Percentiles rank a stretch among this genome's conserved stretches.
phyloP scores from a whole-genome alignment of 2,888 invertebrate genomes.

The Rhingia rostrata region DNA sequence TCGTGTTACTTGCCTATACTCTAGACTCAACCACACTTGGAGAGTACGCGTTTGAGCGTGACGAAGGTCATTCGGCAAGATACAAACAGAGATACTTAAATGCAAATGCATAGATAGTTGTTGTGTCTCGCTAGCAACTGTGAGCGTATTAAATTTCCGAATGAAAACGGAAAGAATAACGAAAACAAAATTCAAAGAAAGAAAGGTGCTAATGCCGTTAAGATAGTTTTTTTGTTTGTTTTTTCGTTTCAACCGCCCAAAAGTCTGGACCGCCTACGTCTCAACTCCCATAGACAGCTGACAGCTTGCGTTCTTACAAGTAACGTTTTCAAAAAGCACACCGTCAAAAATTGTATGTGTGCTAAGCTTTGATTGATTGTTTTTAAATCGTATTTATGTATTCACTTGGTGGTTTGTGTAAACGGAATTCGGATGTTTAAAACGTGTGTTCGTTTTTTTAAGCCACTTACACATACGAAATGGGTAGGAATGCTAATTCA shows the following conservation, averaged over 20 bases:
- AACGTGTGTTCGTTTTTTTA: no score
- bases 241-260: constrained; percentile 47
- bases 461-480: no score
- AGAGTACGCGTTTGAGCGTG: constrained; percentile 49
- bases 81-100: constrained; percentile 50
- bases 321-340: constrained; percentile 42
- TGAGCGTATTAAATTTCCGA: constrained; percentile 55
- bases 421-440: no score
- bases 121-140: constrained; percentile 34
- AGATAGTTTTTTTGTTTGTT: constrained; percentile 42
- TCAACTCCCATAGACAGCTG: constrained; percentile 29
- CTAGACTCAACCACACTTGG: constrained; percentile 1
- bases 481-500: no score
- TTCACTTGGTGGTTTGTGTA: no score
- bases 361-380: no score
- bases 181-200: constrained; percentile 29
- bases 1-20: not conserved
- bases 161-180: constrained; percentile 43
- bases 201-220: constrained; percentile 66
- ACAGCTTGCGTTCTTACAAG: constrained; percentile 21
- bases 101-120: constrained; percentile 27
- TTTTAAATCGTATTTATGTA: no score
- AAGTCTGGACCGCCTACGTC: constrained; percentile 60
- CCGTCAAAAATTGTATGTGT: constrained; percentile 47
- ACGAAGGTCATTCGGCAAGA: constrained; percentile 68